Conservation (phyloP, 1,140 invertebrate genomes). For the Diploscapter pachys region DNA sequence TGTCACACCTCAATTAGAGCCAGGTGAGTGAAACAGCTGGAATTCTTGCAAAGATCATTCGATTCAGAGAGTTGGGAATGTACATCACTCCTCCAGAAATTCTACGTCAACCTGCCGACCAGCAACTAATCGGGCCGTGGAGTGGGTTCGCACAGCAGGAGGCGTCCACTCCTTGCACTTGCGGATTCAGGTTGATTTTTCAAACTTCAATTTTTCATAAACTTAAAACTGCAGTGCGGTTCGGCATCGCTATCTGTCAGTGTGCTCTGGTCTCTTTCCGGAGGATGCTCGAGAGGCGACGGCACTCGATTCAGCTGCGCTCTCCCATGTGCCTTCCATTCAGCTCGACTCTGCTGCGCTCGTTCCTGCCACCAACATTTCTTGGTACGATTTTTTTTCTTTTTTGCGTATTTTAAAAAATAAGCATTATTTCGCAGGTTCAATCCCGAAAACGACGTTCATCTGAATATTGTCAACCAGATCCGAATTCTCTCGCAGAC, state of each 20-base stretch:
- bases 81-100: slow-evolving; percentile 25
- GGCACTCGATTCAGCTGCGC: too few species aligned
- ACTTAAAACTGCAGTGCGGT: slow-evolving; percentile 25
- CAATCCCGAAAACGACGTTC: not conserved
- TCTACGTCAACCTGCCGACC: not conserved
- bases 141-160: slow-evolving; percentile 28
- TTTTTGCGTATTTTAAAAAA: not conserved
- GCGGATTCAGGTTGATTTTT: slow-evolving; percentile 30
- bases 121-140: slow-evolving; percentile 12
- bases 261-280: slow-evolving; percentile 31
- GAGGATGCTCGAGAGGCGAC: slow-evolving; percentile 41
- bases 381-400: slow-evolving; percentile 3
- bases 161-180: slow-evolving; percentile 21
- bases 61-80: slow-evolving; percentile 22
- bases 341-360: too few species aligned
- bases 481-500: not conserved
- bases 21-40: not conserved
- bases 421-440: not conserved
- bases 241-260: slow-evolving; percentile 36
- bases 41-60: not conserved
- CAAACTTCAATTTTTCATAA: not conserved
- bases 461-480: slow-evolving; percentile 7
- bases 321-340: too few species aligned
- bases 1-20: slow-evolving; percentile 29
- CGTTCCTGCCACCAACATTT: not conserved